Evolutionary conservation across 2,113 vertebrate genomes (phyloP).

Genomic region (Calidris pygmaea): DNA sequence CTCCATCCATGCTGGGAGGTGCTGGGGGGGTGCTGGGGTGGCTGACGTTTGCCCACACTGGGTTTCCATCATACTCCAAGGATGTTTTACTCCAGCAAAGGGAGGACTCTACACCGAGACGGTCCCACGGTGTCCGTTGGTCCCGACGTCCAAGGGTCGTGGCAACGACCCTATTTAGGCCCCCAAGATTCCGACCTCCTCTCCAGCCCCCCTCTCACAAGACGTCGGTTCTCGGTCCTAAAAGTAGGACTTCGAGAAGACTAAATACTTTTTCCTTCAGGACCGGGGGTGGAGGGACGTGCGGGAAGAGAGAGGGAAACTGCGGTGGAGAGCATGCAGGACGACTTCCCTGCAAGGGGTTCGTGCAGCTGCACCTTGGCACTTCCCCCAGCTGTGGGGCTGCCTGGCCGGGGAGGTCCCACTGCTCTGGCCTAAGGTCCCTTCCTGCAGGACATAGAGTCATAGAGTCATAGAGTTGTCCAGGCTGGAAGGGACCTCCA

Average conservation of each 20-base stretch:
- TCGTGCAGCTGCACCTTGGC: accelerated
- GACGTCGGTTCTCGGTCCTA: too few relatives aligned
- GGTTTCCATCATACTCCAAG: neutral
- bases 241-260: too few relatives aligned
- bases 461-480: too few relatives aligned
- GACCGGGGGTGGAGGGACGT: too few relatives aligned
- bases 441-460: neutral
- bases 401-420: accelerated
- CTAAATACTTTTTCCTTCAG: too few relatives aligned
- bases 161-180: too few relatives aligned
- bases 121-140: too few relatives aligned
- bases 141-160: too few relatives aligned
- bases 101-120: too few relatives aligned
- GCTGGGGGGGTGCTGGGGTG: neutral
- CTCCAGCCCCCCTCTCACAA: too few relatives aligned
- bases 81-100: neutral
- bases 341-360: neutral
- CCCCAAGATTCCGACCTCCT: too few relatives aligned
- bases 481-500: too few relatives aligned
- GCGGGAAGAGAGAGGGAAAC: neutral
- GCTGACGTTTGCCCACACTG: neutral
- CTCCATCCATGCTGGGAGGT: neutral
- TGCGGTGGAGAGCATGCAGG: accelerated
- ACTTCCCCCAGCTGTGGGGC: neutral
- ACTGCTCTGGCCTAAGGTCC: accelerated